phyloP scores from a whole-genome alignment of 2,797 vertebrate genomes.

The Rhynchotus rufescens region DNA sequence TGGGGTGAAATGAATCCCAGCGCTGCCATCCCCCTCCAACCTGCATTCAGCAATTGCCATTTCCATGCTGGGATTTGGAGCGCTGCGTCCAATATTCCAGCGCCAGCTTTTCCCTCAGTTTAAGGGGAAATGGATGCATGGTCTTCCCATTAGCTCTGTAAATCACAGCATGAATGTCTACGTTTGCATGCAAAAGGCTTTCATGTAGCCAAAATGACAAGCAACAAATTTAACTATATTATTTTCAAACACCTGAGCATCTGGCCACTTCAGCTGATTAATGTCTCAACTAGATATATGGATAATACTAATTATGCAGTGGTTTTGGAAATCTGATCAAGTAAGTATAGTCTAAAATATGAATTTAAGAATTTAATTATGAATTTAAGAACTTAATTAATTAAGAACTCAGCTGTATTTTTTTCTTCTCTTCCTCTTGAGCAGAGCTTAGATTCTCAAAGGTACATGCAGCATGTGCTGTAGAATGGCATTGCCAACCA shows the following conservation, averaged over 20 bases:
- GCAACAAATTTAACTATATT: not conserved
- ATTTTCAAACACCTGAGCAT: not conserved
- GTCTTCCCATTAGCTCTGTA: slow-evolving; percentile 39
- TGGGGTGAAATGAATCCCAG: slow-evolving; percentile 63
- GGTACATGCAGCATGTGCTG: not conserved
- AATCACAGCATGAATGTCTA: slow-evolving; percentile 22
- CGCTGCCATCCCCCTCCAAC: slow-evolving; percentile 47
- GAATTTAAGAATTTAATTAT: not conserved
- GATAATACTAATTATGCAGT: not conserved
- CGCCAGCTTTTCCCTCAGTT: slow-evolving; percentile 32
- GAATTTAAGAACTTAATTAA: not conserved
- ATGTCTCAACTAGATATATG: not conserved
- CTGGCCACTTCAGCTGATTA: not conserved
- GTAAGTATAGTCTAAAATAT: not conserved
- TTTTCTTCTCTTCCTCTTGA: not conserved
- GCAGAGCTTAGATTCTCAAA: not conserved
- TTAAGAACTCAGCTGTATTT: not conserved
- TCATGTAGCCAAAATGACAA: not conserved
- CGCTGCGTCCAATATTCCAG: slow-evolving; percentile 15
- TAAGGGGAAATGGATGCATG: not conserved
- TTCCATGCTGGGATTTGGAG: slow-evolving; percentile 49
- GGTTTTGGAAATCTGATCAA: not conserved
- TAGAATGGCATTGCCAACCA: not conserved
- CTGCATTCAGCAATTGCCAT: slow-evolving; percentile 47
- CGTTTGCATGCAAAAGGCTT: slow-evolving; percentile 1